Evolutionary conservation across 2,888 invertebrate genomes (phyloP).

Genomic region (Hirtodrosophila alboralis): DNA sequence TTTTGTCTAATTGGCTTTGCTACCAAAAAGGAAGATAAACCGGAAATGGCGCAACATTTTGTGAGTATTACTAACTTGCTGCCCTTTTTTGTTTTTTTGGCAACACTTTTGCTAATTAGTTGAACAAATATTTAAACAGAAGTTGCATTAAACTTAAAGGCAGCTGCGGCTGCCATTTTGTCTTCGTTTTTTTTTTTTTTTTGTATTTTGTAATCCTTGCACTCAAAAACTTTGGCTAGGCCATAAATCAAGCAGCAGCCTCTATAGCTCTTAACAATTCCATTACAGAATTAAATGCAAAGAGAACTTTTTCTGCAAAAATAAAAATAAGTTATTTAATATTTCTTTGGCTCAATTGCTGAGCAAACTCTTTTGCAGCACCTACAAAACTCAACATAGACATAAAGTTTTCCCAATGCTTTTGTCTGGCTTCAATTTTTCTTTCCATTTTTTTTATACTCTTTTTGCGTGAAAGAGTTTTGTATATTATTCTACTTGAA

Average conservation of each 20-base stretch:
- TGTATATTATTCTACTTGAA: slow-evolving; percentile 28
- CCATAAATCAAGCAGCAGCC: slow-evolving; percentile 59
- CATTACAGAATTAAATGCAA: slow-evolving; percentile 76
- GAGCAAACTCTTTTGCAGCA: slow-evolving; percentile 59
- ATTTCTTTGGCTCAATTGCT: slow-evolving; percentile 69
- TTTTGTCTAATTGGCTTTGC: slow-evolving; percentile 77
- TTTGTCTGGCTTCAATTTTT: slow-evolving; percentile 26
- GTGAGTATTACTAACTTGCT: slow-evolving; percentile 37
- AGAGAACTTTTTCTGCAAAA: slow-evolving; percentile 40
- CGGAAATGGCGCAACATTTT: slow-evolving; percentile 72
- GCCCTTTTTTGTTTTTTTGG: slow-evolving; percentile 39
- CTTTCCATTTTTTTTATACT: slow-evolving; percentile 9
- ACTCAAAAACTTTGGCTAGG: slow-evolving; percentile 42
- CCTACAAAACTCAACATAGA: slow-evolving; percentile 49
- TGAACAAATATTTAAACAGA: slow-evolving; percentile 62
- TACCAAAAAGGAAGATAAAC: slow-evolving; percentile 65
- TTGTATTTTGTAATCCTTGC: slow-evolving; percentile 20
- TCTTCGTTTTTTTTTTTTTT: slow-evolving; percentile 17
- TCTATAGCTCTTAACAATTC: slow-evolving; percentile 59
- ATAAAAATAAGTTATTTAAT: slow-evolving; percentile 68
- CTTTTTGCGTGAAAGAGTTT: slow-evolving; percentile 35
- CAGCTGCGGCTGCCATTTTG: slow-evolving; percentile 41
- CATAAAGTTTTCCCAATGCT: slow-evolving; percentile 41
- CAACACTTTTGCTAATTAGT: slow-evolving; percentile 75
- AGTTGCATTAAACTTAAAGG: slow-evolving; percentile 58